phyloP scores from a whole-genome alignment of 2,888 invertebrate species.

The Clusia tigrina region DNA sequence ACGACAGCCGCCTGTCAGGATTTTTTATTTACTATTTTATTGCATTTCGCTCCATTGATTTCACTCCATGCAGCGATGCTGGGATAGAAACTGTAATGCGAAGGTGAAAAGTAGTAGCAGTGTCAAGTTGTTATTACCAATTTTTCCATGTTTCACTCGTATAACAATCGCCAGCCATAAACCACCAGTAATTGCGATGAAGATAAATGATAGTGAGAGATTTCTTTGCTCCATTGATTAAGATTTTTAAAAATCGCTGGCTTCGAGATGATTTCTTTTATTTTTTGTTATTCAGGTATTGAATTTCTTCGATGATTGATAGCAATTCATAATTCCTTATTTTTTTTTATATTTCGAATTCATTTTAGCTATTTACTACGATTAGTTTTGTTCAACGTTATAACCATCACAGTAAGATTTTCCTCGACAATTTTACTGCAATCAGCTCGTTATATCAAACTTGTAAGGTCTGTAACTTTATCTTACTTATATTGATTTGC shows the following conservation, averaged over 20 bases:
- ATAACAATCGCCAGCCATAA: neutral
- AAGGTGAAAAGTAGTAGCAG: slow-evolving; percentile 45
- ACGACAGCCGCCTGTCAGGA: slow-evolving; percentile 53
- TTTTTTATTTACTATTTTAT: too few relatives aligned
- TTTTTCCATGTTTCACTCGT: slow-evolving; percentile 38
- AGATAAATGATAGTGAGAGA: neutral
- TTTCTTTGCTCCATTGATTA: too few relatives aligned
- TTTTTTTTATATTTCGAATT: neutral
- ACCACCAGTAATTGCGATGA: neutral
- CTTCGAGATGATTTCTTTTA: neutral
- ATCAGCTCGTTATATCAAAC: too few relatives aligned
- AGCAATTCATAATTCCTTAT: slow-evolving; percentile 3
- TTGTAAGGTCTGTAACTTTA: too few relatives aligned
- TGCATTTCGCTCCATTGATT: slow-evolving; percentile 15
- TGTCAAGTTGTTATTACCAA: slow-evolving; percentile 54
- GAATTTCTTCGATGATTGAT: slow-evolving; percentile 11
- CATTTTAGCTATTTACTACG: too few relatives aligned
- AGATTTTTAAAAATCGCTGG: too few relatives aligned
- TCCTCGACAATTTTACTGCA: too few relatives aligned
- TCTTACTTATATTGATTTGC: too few relatives aligned
- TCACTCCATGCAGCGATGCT: slow-evolving; percentile 11
- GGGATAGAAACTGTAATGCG: neutral
- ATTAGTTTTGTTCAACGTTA: too few relatives aligned
- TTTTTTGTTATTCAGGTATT: neutral
- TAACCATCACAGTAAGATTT: too few relatives aligned